Percentiles rank a stretch among this genome's conserved stretches.
These are phyloP conservation scores for Brachypteracias leptosomus DNA, from an alignment of 2,113 vertebrate genomes.

Conservation along the genomic window DNA sequence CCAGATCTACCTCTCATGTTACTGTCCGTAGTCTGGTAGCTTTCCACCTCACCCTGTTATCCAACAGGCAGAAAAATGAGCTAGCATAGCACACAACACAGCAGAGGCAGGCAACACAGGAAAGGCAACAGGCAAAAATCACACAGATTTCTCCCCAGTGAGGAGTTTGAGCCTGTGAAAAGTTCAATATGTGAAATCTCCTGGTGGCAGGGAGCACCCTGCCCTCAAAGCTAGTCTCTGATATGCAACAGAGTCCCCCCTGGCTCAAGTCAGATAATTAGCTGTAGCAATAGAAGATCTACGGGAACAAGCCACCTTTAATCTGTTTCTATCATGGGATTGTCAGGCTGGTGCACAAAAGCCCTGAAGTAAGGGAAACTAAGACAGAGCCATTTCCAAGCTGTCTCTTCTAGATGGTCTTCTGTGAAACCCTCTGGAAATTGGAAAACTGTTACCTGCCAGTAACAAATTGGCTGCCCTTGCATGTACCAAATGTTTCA, in stretches of 20 bases:
- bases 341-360: not conserved
- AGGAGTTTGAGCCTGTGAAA: not conserved
- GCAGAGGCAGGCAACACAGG: not conserved
- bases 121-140: not conserved
- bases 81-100: not conserved
- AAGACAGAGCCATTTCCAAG: not conserved
- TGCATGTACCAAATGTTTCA: not conserved
- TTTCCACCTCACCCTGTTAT: not conserved
- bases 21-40: not conserved
- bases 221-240: not conserved
- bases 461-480: not conserved
- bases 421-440: not conserved
- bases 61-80: not conserved
- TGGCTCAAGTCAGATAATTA: not conserved
- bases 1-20: not conserved
- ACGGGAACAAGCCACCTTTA: not conserved
- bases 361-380: not conserved
- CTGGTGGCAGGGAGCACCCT: not conserved
- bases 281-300: not conserved
- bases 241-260: not conserved
- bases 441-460: not conserved
- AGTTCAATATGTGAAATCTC: not conserved
- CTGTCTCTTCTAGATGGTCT: not conserved
- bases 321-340: not conserved
- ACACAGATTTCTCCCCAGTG: rapidly evolving